A percentile compares a stretch with the other conserved stretches of the same genome.
These are phyloP conservation scores for Ethmia dodecea DNA, from an alignment of 2,888 invertebrate species.

Conservation along the genomic window DNA sequence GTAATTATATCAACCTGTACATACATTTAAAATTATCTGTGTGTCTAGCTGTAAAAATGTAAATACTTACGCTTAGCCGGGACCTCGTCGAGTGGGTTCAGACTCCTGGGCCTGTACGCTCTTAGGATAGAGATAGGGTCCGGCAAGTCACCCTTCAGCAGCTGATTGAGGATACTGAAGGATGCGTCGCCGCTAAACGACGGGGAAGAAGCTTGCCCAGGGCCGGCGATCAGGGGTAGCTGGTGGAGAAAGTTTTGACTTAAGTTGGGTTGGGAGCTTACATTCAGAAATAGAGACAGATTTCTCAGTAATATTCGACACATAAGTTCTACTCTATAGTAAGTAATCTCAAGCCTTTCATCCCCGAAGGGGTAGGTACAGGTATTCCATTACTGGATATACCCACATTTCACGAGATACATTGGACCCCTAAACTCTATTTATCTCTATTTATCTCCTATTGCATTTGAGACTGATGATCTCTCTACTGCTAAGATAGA, in stretches of 20 bases:
- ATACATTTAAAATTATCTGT: too few species aligned
- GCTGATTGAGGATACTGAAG: slow-evolving; percentile 78
- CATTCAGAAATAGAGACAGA: neutral
- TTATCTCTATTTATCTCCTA: too few species aligned
- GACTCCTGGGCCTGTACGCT: slow-evolving; percentile 73
- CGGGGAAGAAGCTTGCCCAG: slow-evolving; percentile 54
- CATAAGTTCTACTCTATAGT: neutral
- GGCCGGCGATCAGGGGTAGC: slow-evolving; percentile 31
- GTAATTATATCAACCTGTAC: too few species aligned
- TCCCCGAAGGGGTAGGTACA: too few species aligned
- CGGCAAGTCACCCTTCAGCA: slow-evolving; percentile 79
- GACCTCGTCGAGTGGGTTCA: slow-evolving; percentile 76
- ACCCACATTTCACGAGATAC: too few species aligned
- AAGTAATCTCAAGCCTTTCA: neutral
- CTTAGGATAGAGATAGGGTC: slow-evolving; percentile 71
- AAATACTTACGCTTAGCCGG: slow-evolving; percentile 82
- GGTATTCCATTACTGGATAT: too few species aligned
- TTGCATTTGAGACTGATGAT: too few species aligned
- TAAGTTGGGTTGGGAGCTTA: neutral
- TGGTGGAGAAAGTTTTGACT: slow-evolving; percentile 14
- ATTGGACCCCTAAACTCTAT: too few species aligned
- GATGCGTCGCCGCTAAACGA: slow-evolving; percentile 75
- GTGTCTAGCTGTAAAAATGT: neutral
- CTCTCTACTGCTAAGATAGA: too few species aligned
- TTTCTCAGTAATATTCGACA: neutral